Conservation (phyloP, 2,888 invertebrate genomes). For the Drosophila greeni region DNA sequence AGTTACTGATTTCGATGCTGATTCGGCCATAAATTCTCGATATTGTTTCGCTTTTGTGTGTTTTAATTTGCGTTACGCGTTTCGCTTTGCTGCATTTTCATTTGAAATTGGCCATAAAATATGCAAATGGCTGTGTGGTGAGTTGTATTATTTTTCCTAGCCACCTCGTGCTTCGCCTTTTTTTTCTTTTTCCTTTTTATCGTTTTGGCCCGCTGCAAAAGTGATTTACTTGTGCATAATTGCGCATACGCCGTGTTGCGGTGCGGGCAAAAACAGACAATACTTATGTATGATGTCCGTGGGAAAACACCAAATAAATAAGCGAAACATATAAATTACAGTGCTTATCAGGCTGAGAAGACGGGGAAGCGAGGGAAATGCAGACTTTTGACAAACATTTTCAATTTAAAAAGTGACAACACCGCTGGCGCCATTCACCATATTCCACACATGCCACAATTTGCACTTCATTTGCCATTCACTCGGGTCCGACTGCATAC, state of each 20-base stretch:
- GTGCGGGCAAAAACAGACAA: conserved; percentile 2
- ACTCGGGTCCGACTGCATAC: conserved; percentile 1
- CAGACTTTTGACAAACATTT: conserved; percentile 59
- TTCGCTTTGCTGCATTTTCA: conserved; percentile 56
- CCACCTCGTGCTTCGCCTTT: neutral
- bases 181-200: neutral
- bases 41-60: conserved; percentile 55
- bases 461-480: conserved; percentile 41
- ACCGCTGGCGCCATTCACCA: conserved; percentile 31
- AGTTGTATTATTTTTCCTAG: conserved; percentile 17
- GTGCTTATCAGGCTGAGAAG: conserved; percentile 49
- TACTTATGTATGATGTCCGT: conserved; percentile 14
- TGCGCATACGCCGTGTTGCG: conserved; percentile 17
- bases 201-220: conserved; percentile 15
- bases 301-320: conserved; percentile 21
- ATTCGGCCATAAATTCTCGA: conserved; percentile 53
- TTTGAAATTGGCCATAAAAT: conserved; percentile 60
- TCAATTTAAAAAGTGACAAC: conserved; percentile 68
- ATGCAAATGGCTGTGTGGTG: conserved; percentile 52
- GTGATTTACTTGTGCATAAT: conserved; percentile 40
- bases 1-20: conserved; percentile 39
- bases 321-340: conserved; percentile 43
- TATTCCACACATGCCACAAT: conserved; percentile 39
- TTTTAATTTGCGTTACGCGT: conserved; percentile 52
- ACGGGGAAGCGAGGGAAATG: conserved; percentile 36